Evolutionary conservation across 2,797 vertebrate genomes (phyloP).

Genomic region (Eptatretus atami): DNA sequence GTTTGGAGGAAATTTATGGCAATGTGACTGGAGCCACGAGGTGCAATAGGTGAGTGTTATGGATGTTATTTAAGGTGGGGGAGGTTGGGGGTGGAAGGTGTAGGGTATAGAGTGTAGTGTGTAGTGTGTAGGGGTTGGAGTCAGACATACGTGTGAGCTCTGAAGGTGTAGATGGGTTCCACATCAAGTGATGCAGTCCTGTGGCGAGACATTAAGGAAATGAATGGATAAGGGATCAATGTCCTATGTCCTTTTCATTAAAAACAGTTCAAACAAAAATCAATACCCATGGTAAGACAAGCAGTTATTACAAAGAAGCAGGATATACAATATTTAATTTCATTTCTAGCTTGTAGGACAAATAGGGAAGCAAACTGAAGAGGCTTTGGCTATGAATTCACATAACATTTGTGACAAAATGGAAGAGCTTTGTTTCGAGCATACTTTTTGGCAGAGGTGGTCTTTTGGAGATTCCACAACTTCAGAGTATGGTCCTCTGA

Average conservation of each 20-base stretch:
- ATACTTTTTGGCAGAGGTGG: constrained; percentile 93
- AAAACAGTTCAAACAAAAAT: no score
- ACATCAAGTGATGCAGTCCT: constrained; percentile 98
- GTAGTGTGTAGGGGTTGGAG: neutral
- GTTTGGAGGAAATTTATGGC: no score
- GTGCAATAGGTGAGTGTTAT: no score
- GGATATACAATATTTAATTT: neutral
- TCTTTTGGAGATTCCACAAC: constrained; percentile 97
- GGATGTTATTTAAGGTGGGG: no score
- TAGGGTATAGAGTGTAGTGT: neutral
- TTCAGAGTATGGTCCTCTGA: constrained; percentile 95
- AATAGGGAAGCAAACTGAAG: no score
- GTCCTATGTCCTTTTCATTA: no score
- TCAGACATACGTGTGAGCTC: constrained; percentile 63
- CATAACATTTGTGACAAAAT: neutral
- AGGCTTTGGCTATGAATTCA: no score
- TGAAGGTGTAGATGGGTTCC: constrained; percentile 92
- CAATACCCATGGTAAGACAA: neutral
- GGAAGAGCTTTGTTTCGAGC: constrained; percentile 9
- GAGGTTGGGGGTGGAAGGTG: no score
- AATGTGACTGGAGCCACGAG: no score
- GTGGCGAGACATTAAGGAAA: constrained; percentile 13
- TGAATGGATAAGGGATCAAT: no score
- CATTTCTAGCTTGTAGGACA: no score
- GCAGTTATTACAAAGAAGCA: neutral